Evolutionary conservation across 1,140 invertebrate species (phyloP).

Genomic region (Limonius californicus): DNA sequence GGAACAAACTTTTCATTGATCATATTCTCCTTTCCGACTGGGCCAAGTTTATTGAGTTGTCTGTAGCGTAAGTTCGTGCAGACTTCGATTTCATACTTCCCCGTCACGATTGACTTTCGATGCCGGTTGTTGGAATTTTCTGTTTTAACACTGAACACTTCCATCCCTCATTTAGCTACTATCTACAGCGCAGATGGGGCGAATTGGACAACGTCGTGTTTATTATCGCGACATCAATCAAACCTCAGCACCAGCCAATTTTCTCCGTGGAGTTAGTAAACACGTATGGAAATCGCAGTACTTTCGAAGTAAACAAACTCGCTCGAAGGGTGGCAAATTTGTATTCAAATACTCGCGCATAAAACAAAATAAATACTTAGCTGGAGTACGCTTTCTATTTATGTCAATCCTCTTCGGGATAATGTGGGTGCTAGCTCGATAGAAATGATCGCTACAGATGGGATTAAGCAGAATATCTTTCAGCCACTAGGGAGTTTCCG

Average conservation of each 20-base stretch:
- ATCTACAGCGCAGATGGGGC: too few relatives aligned
- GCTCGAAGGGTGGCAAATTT: neutral
- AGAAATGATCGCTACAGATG: neutral
- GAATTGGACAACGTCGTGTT: neutral
- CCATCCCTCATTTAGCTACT: too few relatives aligned
- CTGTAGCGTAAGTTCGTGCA: conserved; percentile 4
- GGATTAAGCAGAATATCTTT: neutral
- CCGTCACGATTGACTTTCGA: neutral
- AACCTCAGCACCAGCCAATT: neutral
- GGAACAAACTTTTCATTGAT: conserved; percentile 29
- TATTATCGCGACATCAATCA: neutral
- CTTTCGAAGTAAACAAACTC: neutral
- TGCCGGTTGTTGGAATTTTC: neutral
- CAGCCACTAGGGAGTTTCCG: neutral
- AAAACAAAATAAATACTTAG: neutral
- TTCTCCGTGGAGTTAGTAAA: neutral
- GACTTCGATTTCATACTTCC: neutral
- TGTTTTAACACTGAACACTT: neutral
- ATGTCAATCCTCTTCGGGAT: neutral
- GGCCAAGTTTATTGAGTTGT: conserved; percentile 22
- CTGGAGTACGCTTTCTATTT: neutral
- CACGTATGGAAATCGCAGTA: neutral
- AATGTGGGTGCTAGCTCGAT: neutral
- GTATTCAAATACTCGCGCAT: neutral
- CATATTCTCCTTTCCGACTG: conserved; percentile 27